Evolutionary conservation across 2,797 vertebrate genomes (phyloP), one percentile per base, ranked within the genome.

Genomic region (Mustela erminea): DNA sequence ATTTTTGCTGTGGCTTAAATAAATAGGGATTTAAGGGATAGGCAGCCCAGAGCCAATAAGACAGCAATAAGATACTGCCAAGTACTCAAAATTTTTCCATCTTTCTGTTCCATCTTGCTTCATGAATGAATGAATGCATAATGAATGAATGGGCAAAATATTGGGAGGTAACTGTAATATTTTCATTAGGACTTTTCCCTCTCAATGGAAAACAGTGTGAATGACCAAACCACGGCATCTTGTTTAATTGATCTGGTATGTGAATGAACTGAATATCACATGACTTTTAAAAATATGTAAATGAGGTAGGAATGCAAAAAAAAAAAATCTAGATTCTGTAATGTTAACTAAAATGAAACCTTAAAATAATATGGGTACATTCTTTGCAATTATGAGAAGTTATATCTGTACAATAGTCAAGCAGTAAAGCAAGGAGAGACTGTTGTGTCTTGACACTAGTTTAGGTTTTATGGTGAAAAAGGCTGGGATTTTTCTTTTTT

Each of bases 401-500:
- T 89, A 3, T 74, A 74, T 72, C n/a, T 74, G n/a, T 83, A 66
- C 3, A 43, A 46, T 82, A 87, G 90, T 83, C 92, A 81, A 85
- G n/a, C 58, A 87, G 90, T 83, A 92, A 81, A 85, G n/a, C 58
- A n/a, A 78, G 46, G 46, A 83, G 62, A 83, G 58, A 77, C 35
- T 52, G 43, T 62, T 64, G 35, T 88, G 43, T 89, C 35, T 81
- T 70, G 66, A 77, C 12, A 84, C 4, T 41, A 49, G 86, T 66
- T 95, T 70, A 90, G 60, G 15, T 96, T 95, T 90, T 89, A 80
- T n/a, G 58, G 58, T 87, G 75, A 86, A 29, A 77, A 70, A 25
- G 70, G 8, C 25, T 86, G 27, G 4, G 9, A 13, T 29, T 89
- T 78, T 62, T 32, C 58, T 60, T 70, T 86, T 68, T 74, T 74